Evolutionary conservation across 2,888 invertebrate genomes (phyloP).

Genomic region (Metalampra italica): DNA sequence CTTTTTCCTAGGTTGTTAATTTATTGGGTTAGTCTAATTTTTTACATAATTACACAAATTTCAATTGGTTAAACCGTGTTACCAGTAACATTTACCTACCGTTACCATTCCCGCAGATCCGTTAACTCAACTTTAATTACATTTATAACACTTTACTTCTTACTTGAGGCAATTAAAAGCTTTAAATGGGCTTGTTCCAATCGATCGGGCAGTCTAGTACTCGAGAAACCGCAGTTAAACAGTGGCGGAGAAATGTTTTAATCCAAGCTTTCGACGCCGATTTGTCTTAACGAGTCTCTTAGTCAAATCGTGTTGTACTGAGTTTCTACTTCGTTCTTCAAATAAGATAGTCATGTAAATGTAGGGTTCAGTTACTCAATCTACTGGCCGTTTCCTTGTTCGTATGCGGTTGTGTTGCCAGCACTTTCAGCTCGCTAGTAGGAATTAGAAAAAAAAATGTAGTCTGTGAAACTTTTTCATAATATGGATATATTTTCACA

Average conservation of each 20-base stretch:
- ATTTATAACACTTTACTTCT: no score
- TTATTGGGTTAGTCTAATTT: background rate
- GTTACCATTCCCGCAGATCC: background rate
- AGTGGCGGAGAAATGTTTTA: conserved; percentile 29
- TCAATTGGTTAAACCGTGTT: no score
- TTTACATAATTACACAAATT: no score
- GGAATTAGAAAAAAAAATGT: no score
- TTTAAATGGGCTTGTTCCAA: conserved; percentile 1
- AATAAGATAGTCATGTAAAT: conserved; percentile 46
- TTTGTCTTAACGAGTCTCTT: conserved; percentile 35
- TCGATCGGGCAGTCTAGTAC: conserved; percentile 1
- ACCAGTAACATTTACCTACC: background rate
- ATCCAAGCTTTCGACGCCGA: conserved; percentile 32
- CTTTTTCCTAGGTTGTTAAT: background rate
- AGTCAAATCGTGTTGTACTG: conserved; percentile 17
- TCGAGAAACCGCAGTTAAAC: conserved; percentile 22
- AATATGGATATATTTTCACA: no score
- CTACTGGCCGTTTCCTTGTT: conserved; percentile 31
- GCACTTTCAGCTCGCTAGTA: no score
- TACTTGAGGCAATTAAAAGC: background rate
- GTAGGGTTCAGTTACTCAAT: conserved; percentile 37
- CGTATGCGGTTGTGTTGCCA: conserved; percentile 21
- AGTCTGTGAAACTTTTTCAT: no score
- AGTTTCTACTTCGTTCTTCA: conserved; percentile 20
- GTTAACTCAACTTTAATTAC: background rate